A percentile compares a stretch with the other conserved stretches of the same genome.
Evolutionary conservation across 2,797 vertebrate genomes (phyloP).

Genomic region (Nannoperca australis): DNA sequence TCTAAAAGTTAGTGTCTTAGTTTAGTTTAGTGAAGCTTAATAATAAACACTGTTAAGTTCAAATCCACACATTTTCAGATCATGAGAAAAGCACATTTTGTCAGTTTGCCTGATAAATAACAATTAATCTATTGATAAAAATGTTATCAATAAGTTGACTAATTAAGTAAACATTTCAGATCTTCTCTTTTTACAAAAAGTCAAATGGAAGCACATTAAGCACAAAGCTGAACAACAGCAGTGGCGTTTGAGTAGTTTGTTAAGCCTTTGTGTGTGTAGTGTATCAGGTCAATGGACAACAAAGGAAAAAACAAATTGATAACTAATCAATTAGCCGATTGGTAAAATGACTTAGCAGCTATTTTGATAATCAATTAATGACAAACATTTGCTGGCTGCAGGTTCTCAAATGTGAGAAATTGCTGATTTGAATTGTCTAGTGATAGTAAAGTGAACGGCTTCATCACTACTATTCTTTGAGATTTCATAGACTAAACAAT

Average conservation of each 20-base stretch:
- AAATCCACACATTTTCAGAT: not conserved
- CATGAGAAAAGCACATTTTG: not conserved
- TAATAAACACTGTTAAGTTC: not conserved
- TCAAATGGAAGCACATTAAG: not conserved
- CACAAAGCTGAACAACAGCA: not conserved
- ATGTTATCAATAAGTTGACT: not conserved
- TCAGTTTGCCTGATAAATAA: not conserved
- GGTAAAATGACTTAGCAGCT: not conserved
- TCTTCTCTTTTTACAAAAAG: not conserved
- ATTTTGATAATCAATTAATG: not conserved
- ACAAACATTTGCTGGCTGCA: not conserved
- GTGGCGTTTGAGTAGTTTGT: not conserved
- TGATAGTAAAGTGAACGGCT: not conserved
- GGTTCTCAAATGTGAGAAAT: not conserved
- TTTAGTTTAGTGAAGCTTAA: not conserved
- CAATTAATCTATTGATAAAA: not conserved
- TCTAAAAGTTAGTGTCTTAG: not conserved
- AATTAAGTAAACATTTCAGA: not conserved
- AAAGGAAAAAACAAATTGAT: not conserved
- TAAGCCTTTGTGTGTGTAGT: not conserved
- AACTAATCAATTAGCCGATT: not conserved
- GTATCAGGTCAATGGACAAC: not conserved
- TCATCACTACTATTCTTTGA: not conserved
- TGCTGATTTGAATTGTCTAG: not conserved
- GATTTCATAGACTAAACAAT: not conserved